Percentiles rank a stretch among this genome's conserved stretches.
Conservation (phyloP, 2,113 vertebrate species). For the Hippocampus barbouri region DNA sequence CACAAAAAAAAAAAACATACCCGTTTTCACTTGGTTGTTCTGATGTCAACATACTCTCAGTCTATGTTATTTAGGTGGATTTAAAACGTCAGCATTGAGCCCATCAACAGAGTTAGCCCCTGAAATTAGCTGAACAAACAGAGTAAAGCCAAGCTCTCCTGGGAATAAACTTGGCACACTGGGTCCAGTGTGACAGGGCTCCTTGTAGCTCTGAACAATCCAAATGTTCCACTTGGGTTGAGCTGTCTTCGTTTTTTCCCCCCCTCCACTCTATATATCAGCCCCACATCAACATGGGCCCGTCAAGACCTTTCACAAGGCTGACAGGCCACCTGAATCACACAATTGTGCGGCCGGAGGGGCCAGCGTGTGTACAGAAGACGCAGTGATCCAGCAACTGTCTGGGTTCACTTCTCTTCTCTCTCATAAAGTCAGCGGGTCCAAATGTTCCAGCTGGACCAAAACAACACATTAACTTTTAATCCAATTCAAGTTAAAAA, state of each 20-base stretch:
- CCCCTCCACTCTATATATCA: slow-evolving; percentile 58
- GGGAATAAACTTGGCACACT: slow-evolving; percentile 54
- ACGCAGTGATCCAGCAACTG: slow-evolving; percentile 66
- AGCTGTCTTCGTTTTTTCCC: slow-evolving; percentile 57
- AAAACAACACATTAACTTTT: slow-evolving; percentile 40
- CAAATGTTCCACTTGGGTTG: slow-evolving; percentile 60
- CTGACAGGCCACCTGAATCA: slow-evolving; percentile 67
- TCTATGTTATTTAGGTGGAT: slow-evolving; percentile 33
- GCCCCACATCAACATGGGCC: slow-evolving; percentile 49
- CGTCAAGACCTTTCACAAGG: slow-evolving; percentile 58
- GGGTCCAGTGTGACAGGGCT: slow-evolving; percentile 54
- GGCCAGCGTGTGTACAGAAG: slow-evolving; percentile 64
- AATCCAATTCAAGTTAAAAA: slow-evolving; percentile 1
- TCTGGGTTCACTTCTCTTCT: slow-evolving; percentile 67
- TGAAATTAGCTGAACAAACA: slow-evolving; percentile 67
- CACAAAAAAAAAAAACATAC: not conserved
- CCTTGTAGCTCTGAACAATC: slow-evolving; percentile 59
- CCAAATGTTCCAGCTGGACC: slow-evolving; percentile 41
- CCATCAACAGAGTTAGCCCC: slow-evolving; percentile 51
- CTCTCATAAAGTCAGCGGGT: slow-evolving; percentile 60
- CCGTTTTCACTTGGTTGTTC: not conserved
- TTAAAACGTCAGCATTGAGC: slow-evolving; percentile 50
- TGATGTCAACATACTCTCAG: not conserved
- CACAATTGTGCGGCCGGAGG: slow-evolving; percentile 59
- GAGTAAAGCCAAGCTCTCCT: slow-evolving; percentile 54